Percentiles rank a stretch among this genome's conserved stretches.
phyloP scores from a whole-genome alignment of 1,140 invertebrate species.

The Zaprionus vittiger region DNA sequence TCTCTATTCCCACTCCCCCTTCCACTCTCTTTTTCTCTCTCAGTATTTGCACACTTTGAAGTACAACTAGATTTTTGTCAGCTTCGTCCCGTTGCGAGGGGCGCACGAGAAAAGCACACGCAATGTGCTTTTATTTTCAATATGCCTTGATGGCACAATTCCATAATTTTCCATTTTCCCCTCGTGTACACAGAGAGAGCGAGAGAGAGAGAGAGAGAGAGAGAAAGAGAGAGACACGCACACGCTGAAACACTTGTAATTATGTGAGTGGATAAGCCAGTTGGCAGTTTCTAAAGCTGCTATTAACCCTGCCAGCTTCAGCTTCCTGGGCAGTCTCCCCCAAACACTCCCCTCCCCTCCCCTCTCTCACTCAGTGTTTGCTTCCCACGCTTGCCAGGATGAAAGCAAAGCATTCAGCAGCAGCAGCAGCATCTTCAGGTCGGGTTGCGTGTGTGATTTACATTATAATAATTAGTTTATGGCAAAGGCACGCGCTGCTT shows the following conservation, averaged over 20 bases:
- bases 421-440: constrained; percentile 5
- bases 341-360: not conserved
- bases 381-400: constrained; percentile 2
- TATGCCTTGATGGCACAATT: not conserved
- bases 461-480: constrained; percentile 73
- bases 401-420: not conserved
- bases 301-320: constrained; percentile 9
- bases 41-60: not conserved
- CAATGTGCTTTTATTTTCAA: constrained; percentile 4
- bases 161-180: constrained; percentile 4
- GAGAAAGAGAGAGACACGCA: not conserved
- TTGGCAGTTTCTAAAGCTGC: constrained; percentile 25
- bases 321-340: constrained; percentile 16
- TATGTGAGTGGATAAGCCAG: constrained; percentile 39
- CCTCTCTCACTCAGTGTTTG: not conserved
- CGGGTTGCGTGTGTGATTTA: constrained; percentile 54
- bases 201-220: not conserved
- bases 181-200: not conserved
- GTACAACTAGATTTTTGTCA: constrained; percentile 6
- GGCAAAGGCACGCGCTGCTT: constrained; percentile 47
- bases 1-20: not conserved
- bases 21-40: not conserved
- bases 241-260: constrained; percentile 28
- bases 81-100: not conserved
- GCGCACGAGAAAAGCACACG: not conserved